Base-by-base conservation (phyloP, 2,113 vertebrate species). In the Microcebus griseorufus region DNA sequence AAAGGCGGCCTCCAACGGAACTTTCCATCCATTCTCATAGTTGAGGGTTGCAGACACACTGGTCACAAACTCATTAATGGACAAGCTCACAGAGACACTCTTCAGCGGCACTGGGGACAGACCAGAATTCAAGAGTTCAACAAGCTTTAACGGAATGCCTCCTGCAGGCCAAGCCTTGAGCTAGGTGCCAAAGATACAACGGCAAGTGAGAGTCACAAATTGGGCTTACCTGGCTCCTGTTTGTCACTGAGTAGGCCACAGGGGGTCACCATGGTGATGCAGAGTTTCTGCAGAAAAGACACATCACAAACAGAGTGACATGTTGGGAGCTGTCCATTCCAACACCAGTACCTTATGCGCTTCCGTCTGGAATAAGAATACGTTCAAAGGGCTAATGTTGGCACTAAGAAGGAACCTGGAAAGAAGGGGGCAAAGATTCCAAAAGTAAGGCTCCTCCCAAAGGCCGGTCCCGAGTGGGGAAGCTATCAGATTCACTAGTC, bases 21-120 rank as follows among this genome's bases (percentile, higher is more conserved):
- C 87, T 27, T 98, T 90, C 97, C 99, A 99, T 88, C 98, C 97
- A 96, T 99, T 99, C 96, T 99, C 95, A 53, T 99, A 99, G 96
- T 97, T 98, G 81, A 99, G 98, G 39, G 98, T 99, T 70, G 99
- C 99, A 78, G 97, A 98, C 84, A 99, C 99, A 9, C 98, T 98
- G 16, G 99, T 99, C 89, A 99, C 99, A 86, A 99, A 99, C 70
- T 99, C 99, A 60, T 81, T 96, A 86, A 99, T 98, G 90, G 98
- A 93, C 89, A 99, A 70, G 76, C 98, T 97, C 95, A 99, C 99
- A 34, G 98, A 98, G 79, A 99, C 98, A 79, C 98, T 98, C 98
- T 98, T 98, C 70, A 99, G 98, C 51, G 99, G 99, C 96, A 99
- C 99, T 99, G 94, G 67, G 62, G 69, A 78, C 0, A 90, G 75